Base-by-base conservation (phyloP, 2,797 vertebrate genomes). In the Eulemur albifrons region DNA sequence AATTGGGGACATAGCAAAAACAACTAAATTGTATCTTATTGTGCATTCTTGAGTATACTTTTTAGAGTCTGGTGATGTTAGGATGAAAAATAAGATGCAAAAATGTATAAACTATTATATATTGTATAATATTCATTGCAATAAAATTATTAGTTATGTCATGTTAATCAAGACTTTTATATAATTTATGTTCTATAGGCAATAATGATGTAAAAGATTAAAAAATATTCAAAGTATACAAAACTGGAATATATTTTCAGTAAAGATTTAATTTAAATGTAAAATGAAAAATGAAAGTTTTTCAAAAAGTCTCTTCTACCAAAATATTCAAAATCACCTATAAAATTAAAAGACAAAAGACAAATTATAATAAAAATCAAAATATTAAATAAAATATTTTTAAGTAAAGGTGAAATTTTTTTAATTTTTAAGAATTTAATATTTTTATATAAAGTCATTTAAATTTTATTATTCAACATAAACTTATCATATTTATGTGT, bases 171-270 rank as follows among this genome's bases (percentile, higher is more conserved):
- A 50, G 14, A 72, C 52, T 72, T 84, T 76, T 79, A 52, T 38
- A 63, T 21, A 32, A 75, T 38, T 57, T 59, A 72, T 81, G 32
- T 38, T 88, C 63, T 48, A 77, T 20, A 81, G 23, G 67, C 7
- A 30, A 21, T 65, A 91, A 52, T 67, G 32, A 88, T 65, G 32
- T 43, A 40, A 70, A 93, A 13, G 3, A 85, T 45, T 77, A 48
- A 94, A 96, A 96, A 80, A 65, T 38, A 81, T 75, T 67, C n/a
- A 63, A 93, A 93, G 35, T 88, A 69, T 30, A 73, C 0, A 84
- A 88, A 81, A 52, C 8, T n/a, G 12, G 43, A 75, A 65, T 50
- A 45, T 50, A 82, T 52, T 95, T 85, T 90, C 21, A 92, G 10
- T 63, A 38, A 95, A 93, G 54, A 84, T 52, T 2, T 85, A 88